phyloP scores from a whole-genome alignment of 2,888 invertebrate species.

The Ophioninae sp. region DNA sequence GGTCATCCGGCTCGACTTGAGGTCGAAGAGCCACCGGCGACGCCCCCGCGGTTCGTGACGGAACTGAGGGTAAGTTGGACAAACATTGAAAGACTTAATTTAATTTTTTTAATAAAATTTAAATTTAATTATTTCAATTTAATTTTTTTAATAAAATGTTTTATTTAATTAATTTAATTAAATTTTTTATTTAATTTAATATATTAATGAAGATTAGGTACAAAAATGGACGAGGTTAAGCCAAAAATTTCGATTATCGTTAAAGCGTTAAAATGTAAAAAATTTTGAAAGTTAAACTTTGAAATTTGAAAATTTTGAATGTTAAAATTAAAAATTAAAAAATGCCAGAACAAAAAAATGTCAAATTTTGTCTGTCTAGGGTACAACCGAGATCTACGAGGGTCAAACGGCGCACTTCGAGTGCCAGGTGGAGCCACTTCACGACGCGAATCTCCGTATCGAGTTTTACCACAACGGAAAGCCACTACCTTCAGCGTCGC shows the following conservation, averaged over 20 bases:
- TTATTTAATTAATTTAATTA: too few species aligned
- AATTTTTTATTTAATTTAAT: too few species aligned
- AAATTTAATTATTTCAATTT: too few species aligned
- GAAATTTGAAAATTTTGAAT: not conserved
- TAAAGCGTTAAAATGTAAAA: too few species aligned
- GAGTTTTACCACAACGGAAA: conserved; percentile 97
- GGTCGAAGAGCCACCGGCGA: conserved; percentile 90
- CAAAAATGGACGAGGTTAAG: too few species aligned
- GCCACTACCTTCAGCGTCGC: conserved; percentile 93
- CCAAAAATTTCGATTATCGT: too few species aligned
- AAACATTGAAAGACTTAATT: not conserved
- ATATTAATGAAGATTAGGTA: not conserved
- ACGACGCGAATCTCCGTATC: conserved; percentile 93
- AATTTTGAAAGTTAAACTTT: too few species aligned
- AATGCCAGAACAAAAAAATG: conserved; percentile 1
- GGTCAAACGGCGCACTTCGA: conserved; percentile 98
- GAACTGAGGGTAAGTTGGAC: conserved; percentile 84
- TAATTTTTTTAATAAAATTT: too few species aligned
- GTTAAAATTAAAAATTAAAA: not conserved
- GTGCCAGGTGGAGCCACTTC: conserved; percentile 94
- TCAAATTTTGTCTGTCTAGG: conserved; percentile 81
- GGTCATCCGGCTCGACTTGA: conserved; percentile 90
- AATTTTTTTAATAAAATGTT: too few species aligned
- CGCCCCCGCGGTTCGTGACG: conserved; percentile 92
- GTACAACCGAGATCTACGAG: conserved; percentile 93